Conservation (phyloP, 1,140 invertebrate species). For the Microplitis mediator region DNA sequence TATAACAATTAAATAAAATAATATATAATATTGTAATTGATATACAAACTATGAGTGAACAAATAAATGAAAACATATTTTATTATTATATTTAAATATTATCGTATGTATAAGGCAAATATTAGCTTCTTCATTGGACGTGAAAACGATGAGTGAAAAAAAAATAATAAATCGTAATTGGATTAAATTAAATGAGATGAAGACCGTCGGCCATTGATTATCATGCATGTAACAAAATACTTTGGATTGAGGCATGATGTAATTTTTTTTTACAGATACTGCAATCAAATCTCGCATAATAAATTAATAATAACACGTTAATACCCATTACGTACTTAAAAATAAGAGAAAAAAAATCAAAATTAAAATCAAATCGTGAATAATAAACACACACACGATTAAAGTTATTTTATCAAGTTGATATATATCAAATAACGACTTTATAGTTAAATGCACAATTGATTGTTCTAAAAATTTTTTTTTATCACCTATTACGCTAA, state of each 20-base stretch:
- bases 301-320: too few species aligned
- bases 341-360: neutral
- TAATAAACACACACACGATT: neutral
- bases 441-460: conserved; percentile 9
- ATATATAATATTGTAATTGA: neutral
- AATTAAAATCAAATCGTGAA: neutral
- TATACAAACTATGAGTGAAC: neutral
- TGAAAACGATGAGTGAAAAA: neutral
- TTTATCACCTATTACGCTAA: conserved; percentile 28
- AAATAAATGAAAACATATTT: neutral
- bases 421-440: neutral
- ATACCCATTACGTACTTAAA: too few species aligned
- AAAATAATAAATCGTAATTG: neutral
- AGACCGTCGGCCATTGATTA: neutral
- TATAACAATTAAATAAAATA: neutral
- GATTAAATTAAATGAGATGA: neutral
- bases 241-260: neutral
- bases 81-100: neutral
- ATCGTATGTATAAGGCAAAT: neutral
- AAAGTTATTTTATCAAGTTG: neutral
- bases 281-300: neutral
- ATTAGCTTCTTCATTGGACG: neutral
- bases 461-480: conserved; percentile 23
- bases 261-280: neutral
- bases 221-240: neutral